phyloP scores from a whole-genome alignment of 1,140 invertebrate genomes.

The Coptotermes formosanus region DNA sequence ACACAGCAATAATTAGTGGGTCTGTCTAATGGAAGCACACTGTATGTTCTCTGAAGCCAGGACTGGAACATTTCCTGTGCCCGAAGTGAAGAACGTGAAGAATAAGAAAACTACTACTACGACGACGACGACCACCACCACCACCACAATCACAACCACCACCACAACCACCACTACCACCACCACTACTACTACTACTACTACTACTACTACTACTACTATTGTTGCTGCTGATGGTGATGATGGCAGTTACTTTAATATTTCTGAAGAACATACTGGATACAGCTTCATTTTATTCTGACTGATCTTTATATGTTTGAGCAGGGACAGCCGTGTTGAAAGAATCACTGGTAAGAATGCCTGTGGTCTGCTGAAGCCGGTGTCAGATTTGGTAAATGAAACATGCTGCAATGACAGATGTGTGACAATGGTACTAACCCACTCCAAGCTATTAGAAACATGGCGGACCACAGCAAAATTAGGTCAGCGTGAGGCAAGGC shows the following conservation, averaged over 20 bases:
- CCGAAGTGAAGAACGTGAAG: no score
- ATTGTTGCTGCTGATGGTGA: background rate
- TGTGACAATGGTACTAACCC: constrained; percentile 30
- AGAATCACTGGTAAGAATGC: constrained; percentile 21
- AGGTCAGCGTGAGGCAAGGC: constrained; percentile 33
- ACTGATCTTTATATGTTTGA: background rate
- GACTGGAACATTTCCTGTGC: no score
- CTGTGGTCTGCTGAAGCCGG: constrained; percentile 26
- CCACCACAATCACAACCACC: no score
- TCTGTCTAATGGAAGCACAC: no score
- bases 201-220: no score
- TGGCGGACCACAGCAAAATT: constrained; percentile 27
- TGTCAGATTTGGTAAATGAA: constrained; percentile 27
- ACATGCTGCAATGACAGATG: constrained; percentile 33
- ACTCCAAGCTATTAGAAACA: constrained; percentile 29
- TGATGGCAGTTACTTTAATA: background rate
- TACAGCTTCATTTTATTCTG: background rate
- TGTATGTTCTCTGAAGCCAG: no score
- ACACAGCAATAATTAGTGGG: no score
- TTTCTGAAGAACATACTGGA: background rate
- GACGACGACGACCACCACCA: no score
- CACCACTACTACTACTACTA: no score
- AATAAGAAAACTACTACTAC: no score
- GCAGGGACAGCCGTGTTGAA: constrained; percentile 26
- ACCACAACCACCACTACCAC: no score